A percentile compares a stretch with the other conserved stretches of the same genome.
Evolutionary conservation across 2,888 invertebrate species (phyloP).

Genomic region (Megamerina dolium): DNA sequence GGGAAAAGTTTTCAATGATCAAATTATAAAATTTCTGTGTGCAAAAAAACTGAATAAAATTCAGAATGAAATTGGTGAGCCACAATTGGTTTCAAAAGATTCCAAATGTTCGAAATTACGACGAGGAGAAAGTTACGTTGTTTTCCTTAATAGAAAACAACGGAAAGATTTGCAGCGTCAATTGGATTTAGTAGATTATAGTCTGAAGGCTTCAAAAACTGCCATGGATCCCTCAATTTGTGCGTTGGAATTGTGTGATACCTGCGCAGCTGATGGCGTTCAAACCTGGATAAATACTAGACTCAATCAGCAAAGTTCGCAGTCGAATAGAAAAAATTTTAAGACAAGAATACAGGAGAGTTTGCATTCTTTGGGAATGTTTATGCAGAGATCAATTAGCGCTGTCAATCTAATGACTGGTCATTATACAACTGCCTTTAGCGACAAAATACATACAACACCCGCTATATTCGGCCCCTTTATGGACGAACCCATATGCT

Average conservation of each 20-base stretch:
- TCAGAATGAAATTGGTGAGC: constrained; percentile 15
- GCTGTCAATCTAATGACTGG: not conserved
- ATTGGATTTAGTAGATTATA: no score
- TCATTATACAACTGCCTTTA: not conserved
- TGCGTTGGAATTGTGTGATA: no score
- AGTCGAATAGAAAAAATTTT: no score
- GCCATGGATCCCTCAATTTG: no score
- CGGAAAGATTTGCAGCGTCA: constrained; percentile 12
- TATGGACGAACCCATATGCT: constrained; percentile 12
- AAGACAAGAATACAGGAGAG: constrained; percentile 2
- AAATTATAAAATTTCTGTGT: constrained; percentile 21
- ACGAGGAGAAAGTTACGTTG: constrained; percentile 18
- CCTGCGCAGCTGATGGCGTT: not conserved
- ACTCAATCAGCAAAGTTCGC: no score
- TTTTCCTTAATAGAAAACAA: constrained; percentile 14
- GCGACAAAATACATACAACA: constrained; percentile 3
- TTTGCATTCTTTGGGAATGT: not conserved
- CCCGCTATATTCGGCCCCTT: constrained; percentile 15
- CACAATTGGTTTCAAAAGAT: constrained; percentile 8
- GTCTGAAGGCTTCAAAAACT: no score
- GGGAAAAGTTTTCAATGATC: constrained; percentile 21
- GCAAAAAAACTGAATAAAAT: constrained; percentile 17
- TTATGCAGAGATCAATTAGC: not conserved
- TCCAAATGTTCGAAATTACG: constrained; percentile 4
- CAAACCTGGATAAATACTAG: no score